Evolutionary conservation across 2,888 invertebrate genomes (phyloP).

Genomic region (Pollenia griseotomentosa): DNA sequence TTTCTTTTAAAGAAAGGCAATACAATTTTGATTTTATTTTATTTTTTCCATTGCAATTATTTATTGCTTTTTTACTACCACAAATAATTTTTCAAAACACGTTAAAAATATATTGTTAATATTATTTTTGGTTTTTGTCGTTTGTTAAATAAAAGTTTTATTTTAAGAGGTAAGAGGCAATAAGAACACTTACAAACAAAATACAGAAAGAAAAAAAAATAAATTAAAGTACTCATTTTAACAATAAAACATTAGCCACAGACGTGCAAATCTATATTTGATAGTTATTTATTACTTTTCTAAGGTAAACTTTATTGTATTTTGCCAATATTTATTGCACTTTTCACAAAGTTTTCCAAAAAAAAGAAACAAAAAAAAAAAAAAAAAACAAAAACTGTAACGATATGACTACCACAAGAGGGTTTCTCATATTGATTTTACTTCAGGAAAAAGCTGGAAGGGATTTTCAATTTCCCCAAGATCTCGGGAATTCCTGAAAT

Average conservation of each 20-base stretch:
- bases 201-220: background rate
- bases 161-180: background rate
- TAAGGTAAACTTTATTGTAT: conserved; percentile 66
- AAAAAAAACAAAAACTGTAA: background rate
- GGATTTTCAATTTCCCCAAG: no score
- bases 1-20: background rate
- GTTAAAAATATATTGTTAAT: conserved; percentile 39
- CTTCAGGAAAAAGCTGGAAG: no score
- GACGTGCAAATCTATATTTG: conserved; percentile 69
- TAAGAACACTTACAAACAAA: conserved; percentile 10
- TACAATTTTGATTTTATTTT: conserved; percentile 4
- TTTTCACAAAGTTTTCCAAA: conserved; percentile 51
- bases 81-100: conserved; percentile 24
- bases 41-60: background rate
- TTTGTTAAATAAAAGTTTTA: conserved; percentile 22
- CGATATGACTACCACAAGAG: no score
- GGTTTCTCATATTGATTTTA: no score
- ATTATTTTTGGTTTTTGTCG: conserved; percentile 23
- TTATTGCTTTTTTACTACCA: background rate
- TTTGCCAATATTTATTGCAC: conserved; percentile 68
- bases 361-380: background rate
- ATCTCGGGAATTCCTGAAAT: no score
- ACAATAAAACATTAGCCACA: conserved; percentile 67
- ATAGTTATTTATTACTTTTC: conserved; percentile 69
- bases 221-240: conserved; percentile 24